A percentile compares a stretch with the other conserved stretches of the same genome.
These are phyloP conservation scores for Electrophaes corylata DNA, from an alignment of 2,888 invertebrate genomes.

Conservation along the genomic window DNA sequence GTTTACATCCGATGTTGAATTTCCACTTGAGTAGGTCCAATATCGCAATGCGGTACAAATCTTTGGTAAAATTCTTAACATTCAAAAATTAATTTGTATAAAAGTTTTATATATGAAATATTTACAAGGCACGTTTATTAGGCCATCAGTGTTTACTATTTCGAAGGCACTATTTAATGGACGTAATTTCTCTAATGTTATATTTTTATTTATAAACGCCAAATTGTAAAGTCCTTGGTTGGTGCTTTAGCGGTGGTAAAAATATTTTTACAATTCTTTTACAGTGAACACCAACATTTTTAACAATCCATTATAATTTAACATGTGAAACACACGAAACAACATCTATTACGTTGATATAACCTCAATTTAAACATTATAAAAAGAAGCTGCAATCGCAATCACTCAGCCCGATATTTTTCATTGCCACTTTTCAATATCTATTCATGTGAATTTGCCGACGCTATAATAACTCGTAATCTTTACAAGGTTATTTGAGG, in stretches of 20 bases:
- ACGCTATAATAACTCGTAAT: slow-evolving; percentile 11
- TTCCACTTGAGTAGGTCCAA: slow-evolving; percentile 18
- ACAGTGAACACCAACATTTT: slow-evolving; percentile 30
- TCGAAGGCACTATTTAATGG: slow-evolving; percentile 32
- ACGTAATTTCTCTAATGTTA: slow-evolving; percentile 2
- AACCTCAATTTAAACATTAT: slow-evolving; percentile 12
- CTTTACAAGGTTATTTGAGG: slow-evolving; percentile 31
- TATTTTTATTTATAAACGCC: neutral
- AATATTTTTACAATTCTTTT: slow-evolving; percentile 5
- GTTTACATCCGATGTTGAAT: slow-evolving; percentile 30
- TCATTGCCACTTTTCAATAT: slow-evolving; percentile 14
- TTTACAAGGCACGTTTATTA: slow-evolving; percentile 36
- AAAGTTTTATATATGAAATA: slow-evolving; percentile 22
- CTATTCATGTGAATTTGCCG: slow-evolving; percentile 20
- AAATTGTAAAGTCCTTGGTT: slow-evolving; percentile 10
- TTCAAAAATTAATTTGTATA: slow-evolving; percentile 25
- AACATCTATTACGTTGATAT: slow-evolving; percentile 23
- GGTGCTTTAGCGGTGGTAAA: slow-evolving; percentile 1
- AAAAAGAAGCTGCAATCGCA: slow-evolving; percentile 8
- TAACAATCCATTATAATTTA: slow-evolving; percentile 21
- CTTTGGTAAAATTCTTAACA: slow-evolving; percentile 53
- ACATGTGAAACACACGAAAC: slow-evolving; percentile 18
- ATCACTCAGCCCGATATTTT: slow-evolving; percentile 16
- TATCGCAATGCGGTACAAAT: slow-evolving; percentile 40
- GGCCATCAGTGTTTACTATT: slow-evolving; percentile 23